These are phyloP conservation scores for Silurus meridionalis DNA, from an alignment of 2,113 vertebrate genomes.

Conservation along the genomic window DNA sequence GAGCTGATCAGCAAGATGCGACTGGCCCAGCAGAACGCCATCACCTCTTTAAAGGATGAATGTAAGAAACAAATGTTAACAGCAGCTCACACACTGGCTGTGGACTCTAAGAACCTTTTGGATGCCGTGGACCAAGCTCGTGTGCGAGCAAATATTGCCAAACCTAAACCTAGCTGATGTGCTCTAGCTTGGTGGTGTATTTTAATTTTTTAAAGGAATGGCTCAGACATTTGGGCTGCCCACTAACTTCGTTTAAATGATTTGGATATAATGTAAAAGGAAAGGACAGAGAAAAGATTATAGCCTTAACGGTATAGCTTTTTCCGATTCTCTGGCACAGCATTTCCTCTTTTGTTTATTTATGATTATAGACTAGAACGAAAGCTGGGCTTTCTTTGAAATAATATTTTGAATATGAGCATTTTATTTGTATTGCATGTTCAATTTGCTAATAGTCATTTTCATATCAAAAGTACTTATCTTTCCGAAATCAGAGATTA, in stretches of 20 bases:
- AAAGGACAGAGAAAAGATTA: not conserved
- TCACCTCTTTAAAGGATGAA: conserved; percentile 87
- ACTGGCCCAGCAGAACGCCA: conserved; percentile 87
- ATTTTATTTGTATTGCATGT: not conserved
- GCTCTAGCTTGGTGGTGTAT: not conserved
- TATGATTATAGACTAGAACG: conserved; percentile 19
- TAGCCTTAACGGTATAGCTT: not conserved
- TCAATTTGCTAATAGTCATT: not conserved
- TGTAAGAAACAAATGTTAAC: conserved; percentile 91
- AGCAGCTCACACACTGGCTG: conserved; percentile 86
- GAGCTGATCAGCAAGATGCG: conserved; percentile 94
- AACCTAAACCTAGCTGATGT: conserved; percentile 57
- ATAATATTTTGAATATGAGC: not conserved
- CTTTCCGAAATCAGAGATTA: not conserved
- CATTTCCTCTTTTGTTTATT: conserved; percentile 26
- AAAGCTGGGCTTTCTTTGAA: conserved; percentile 38
- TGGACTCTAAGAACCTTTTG: conserved; percentile 94
- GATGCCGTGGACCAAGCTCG: conserved; percentile 93
- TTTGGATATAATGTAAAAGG: not conserved
- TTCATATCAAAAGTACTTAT: not conserved
- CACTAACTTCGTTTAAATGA: not conserved
- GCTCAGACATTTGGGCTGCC: not conserved
- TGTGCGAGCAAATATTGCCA: conserved; percentile 79
- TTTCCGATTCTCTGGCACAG: not conserved
- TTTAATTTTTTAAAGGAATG: not conserved